Conservation (phyloP, 2,797 vertebrate genomes). For the Octomys mimax region DNA sequence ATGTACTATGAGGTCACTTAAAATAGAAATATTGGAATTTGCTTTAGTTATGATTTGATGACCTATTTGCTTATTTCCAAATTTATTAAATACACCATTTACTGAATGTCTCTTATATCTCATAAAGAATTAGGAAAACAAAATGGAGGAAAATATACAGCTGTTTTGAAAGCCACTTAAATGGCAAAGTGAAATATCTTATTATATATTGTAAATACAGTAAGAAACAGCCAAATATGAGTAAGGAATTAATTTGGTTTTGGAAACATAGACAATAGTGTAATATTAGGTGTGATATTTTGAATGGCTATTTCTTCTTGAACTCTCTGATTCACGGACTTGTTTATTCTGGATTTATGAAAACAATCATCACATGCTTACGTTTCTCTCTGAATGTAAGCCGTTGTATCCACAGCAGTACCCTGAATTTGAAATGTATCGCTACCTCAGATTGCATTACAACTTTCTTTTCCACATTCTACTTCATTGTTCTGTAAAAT, state of each 20-base stretch:
- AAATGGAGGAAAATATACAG: conserved; percentile 16
- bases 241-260: conserved; percentile 28
- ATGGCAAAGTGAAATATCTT: background rate
- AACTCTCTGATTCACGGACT: conserved; percentile 10
- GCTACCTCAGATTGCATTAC: background rate
- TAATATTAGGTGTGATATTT: background rate
- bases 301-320: conserved; percentile 31
- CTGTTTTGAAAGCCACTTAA: background rate
- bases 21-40: background rate
- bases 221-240: background rate
- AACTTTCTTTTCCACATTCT: background rate
- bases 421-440: background rate
- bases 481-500: background rate
- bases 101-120: background rate
- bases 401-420: background rate
- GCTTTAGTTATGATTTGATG: conserved; percentile 60
- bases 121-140: background rate
- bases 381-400: conserved; percentile 6
- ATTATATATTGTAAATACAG: background rate
- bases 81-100: conserved; percentile 57
- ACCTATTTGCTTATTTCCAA: conserved; percentile 50
- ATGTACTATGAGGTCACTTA: conserved; percentile 24
- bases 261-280: conserved; percentile 10
- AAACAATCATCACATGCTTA: conserved; percentile 45
- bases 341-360: conserved; percentile 1